These are phyloP conservation scores for Dermolepida albohirtum DNA, from an alignment of 2,888 invertebrate genomes.

Conservation along the genomic window DNA sequence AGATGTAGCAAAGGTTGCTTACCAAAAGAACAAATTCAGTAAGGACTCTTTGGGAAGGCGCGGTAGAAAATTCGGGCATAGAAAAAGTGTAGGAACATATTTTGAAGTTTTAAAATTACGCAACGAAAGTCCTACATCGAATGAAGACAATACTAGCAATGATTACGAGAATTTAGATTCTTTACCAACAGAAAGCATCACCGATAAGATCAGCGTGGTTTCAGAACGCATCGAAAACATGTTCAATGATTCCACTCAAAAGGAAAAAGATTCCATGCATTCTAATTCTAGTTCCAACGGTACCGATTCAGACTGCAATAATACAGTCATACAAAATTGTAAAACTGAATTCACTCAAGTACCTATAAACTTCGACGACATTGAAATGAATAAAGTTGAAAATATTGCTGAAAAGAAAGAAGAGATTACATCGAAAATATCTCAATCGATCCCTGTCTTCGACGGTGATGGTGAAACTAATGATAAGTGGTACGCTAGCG, in stretches of 20 bases:
- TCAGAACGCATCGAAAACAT: constrained; percentile 71
- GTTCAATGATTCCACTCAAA: constrained; percentile 53
- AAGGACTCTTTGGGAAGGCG: constrained; percentile 57
- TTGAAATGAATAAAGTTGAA: constrained; percentile 43
- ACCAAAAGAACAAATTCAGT: constrained; percentile 58
- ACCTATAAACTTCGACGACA: constrained; percentile 20
- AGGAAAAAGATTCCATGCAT: constrained; percentile 23
- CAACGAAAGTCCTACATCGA: constrained; percentile 65
- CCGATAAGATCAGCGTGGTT: constrained; percentile 69
- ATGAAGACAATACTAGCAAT: constrained; percentile 70
- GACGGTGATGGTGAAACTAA: constrained; percentile 67
- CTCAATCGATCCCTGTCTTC: constrained; percentile 66
- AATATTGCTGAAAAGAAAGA: constrained; percentile 15
- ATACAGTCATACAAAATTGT: constrained; percentile 45
- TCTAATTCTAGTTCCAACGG: constrained; percentile 37
- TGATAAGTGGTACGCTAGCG: constrained; percentile 85
- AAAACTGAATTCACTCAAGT: constrained; percentile 5
- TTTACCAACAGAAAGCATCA: constrained; percentile 66
- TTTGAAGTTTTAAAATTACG: constrained; percentile 63
- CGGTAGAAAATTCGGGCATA: constrained; percentile 57
- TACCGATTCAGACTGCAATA: constrained; percentile 45
- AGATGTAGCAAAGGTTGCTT: constrained; percentile 52
- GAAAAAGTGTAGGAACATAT: constrained; percentile 62
- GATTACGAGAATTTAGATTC: constrained; percentile 63
- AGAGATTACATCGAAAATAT: constrained; percentile 56